These are phyloP conservation scores for Fukomys damarensis DNA, from an alignment of 2,113 vertebrate genomes.

Conservation along the genomic window DNA sequence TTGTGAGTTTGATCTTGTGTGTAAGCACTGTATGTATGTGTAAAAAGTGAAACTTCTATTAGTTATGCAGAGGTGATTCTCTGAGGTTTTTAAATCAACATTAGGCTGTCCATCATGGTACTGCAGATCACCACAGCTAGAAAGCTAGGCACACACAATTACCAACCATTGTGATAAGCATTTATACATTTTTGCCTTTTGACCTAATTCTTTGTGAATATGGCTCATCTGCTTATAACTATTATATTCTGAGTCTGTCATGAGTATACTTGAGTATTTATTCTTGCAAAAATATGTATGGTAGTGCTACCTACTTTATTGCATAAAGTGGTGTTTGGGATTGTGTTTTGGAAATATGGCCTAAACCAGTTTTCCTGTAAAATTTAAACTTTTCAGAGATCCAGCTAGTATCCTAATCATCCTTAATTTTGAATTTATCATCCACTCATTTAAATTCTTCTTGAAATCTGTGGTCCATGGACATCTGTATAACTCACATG, in stretches of 20 bases:
- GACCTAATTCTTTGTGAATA: neutral
- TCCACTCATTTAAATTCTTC: neutral
- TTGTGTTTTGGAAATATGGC: neutral
- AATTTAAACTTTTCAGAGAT: conserved; percentile 8
- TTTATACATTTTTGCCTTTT: too few relatives aligned
- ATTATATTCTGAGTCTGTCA: neutral
- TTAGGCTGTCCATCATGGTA: too few relatives aligned
- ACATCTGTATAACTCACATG: neutral
- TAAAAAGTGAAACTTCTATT: neutral
- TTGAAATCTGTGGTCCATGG: neutral
- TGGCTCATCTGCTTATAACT: neutral
- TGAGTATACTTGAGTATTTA: neutral
- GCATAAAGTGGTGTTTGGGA: neutral
- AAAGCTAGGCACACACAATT: neutral
- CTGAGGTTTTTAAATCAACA: neutral
- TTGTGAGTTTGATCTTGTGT: neutral
- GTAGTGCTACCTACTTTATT: neutral
- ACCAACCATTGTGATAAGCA: too few relatives aligned
- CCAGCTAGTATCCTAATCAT: neutral
- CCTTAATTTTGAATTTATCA: neutral
- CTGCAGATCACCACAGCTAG: neutral
- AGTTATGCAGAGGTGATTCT: neutral
- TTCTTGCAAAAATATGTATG: neutral
- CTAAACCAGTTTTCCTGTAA: neutral
- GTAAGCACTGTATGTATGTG: too few relatives aligned